Evolutionary conservation across 1,140 invertebrate species (phyloP).

Genomic region (Dolichoris vasculosae): DNA sequence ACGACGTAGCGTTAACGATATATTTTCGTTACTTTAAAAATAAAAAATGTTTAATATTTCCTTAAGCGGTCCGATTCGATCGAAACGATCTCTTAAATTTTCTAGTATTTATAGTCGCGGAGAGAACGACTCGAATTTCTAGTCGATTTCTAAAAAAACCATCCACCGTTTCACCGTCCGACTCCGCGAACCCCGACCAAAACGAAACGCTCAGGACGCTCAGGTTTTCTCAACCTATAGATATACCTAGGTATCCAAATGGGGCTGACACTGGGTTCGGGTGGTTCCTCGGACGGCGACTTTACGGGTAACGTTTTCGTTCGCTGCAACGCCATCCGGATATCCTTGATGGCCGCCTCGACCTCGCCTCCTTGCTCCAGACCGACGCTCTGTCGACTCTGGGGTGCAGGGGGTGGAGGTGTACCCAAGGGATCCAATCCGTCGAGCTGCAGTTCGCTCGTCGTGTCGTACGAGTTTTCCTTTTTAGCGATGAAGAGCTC

Average conservation of each 20-base stretch:
- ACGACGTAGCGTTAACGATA: no score
- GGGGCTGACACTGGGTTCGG: constrained; percentile 74
- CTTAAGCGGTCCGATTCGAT: no score
- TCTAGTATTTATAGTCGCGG: no score
- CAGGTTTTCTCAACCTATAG: constrained; percentile 46
- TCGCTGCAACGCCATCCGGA: constrained; percentile 84
- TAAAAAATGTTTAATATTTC: no score
- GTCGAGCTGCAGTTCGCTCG: constrained; percentile 76
- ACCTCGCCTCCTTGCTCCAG: constrained; percentile 72
- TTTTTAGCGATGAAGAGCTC: constrained; percentile 74
- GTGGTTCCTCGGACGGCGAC: constrained; percentile 68
- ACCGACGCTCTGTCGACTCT: constrained; percentile 72
- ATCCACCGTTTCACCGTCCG: no score
- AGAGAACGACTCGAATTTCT: no score
- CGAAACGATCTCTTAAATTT: no score
- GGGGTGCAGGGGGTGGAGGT: constrained; percentile 82
- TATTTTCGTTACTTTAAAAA: no score
- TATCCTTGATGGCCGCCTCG: constrained; percentile 88
- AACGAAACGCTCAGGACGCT: no score
- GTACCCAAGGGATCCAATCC: constrained; percentile 80
- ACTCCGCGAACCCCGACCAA: no score
- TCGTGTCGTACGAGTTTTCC: constrained; percentile 71
- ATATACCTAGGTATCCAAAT: constrained; percentile 81
- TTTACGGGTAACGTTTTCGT: constrained; percentile 81
- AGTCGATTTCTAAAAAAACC: no score